Base-by-base conservation (phyloP, 1,140 invertebrate species). In the Drosophila melanica region DNA sequence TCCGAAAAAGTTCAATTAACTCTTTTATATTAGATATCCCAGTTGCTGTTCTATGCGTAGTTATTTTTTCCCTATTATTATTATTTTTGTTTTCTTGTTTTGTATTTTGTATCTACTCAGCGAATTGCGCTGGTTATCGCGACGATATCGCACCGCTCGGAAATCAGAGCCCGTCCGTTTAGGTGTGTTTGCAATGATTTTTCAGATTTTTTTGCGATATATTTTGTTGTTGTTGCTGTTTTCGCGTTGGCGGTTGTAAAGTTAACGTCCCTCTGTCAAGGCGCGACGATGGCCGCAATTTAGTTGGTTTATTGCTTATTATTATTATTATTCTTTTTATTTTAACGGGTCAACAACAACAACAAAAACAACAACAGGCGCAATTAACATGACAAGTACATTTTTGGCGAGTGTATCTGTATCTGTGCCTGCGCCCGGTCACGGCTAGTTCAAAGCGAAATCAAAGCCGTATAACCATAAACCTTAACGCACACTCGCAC, bases 401-500 rank as follows among this genome's bases (percentile, higher is more conserved):
- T 42, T 66, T 55, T 41, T 54, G 50, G 33, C 14, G 16, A 35
- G 47, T 44, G 55, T 58, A 45, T 58, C 39, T 57, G 53, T 55
- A n/a, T 39, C 14, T 51, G 48, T 54, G 33, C 9, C 37, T 55
- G 71, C 51, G 51, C 30, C 58, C 58, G 72, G 59, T 51, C 51
- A 75, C 72, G 72, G 72, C 66, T 75, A 70, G 78, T 79, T 86
- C 81, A 81, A 86, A 86, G 72, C 39, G 27, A 82, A 86, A 87
- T 87, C 84, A 86, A 51, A 81, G 76, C 79, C 54, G 79, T 86
- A 86, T 89, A 86, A 58, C 58, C 76, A 86, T 86, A 86, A 86
- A 86, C 41, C 51, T 5, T 10, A n/a, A 59, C 50, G 60, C 30
- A 30, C 48, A 62, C 58, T 30, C 33, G 44, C 42, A 35, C n/a